These are phyloP conservation scores for Drosophila pseudotakahashii DNA, from an alignment of 2,888 invertebrate species.

Conservation along the genomic window DNA sequence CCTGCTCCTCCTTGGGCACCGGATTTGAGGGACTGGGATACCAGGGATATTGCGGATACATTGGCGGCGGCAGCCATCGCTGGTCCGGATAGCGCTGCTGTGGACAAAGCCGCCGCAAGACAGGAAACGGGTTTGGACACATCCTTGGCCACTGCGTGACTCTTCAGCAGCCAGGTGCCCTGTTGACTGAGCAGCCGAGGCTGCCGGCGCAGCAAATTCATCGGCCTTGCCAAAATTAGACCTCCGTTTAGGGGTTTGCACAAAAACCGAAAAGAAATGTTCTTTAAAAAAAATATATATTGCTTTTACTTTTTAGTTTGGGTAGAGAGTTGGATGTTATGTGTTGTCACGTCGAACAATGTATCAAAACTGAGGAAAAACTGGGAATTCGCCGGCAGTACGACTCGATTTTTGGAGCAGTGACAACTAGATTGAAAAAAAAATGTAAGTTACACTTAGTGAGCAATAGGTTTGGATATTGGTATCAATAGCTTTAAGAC, in stretches of 20 bases:
- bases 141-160: background rate
- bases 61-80: constrained; percentile 6
- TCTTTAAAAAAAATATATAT: background rate
- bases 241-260: background rate
- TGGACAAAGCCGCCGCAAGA: constrained; percentile 21
- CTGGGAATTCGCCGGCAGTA: background rate
- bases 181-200: background rate
- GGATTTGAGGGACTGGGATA: constrained; percentile 10
- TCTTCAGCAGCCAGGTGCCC: background rate
- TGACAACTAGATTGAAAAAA: background rate
- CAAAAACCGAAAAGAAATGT: no score
- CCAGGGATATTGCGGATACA: constrained; percentile 18
- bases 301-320: background rate
- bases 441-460: no score
- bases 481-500: no score
- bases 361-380: constrained; percentile 7
- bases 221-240: background rate
- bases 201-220: constrained; percentile 23
- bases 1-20: background rate
- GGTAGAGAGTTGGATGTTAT: background rate
- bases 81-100: background rate
- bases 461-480: no score
- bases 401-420: background rate
- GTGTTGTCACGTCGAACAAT: constrained; percentile 10
- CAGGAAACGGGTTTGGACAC: constrained; percentile 29